phyloP scores from a whole-genome alignment of 1,140 invertebrate species.

The Drosophila saltans region DNA sequence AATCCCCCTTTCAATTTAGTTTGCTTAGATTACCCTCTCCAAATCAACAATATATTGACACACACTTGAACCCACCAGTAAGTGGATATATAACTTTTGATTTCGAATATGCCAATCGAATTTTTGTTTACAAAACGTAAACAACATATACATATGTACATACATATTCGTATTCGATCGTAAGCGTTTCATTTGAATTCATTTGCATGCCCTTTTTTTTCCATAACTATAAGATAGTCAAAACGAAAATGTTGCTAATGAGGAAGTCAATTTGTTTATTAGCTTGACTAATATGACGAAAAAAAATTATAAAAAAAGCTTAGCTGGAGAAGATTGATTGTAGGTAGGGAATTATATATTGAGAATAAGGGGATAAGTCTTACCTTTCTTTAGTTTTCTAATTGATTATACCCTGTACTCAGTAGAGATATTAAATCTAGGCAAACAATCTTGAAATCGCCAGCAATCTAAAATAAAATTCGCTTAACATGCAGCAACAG shows the following conservation, averaged over 20 bases:
- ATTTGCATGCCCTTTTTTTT: constrained; percentile 23
- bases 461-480: no score
- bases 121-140: constrained; percentile 23
- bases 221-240: neutral
- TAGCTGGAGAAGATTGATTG: neutral
- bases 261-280: neutral
- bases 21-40: constrained; percentile 23
- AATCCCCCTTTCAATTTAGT: constrained; percentile 35
- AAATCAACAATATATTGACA: constrained; percentile 35
- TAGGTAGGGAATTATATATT: no score
- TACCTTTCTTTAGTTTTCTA: no score
- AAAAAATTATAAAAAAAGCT: neutral
- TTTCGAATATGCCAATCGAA: constrained; percentile 36
- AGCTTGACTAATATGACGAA: neutral
- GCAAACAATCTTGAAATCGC: no score
- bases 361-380: no score
- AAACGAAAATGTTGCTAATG: neutral
- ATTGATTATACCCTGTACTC: no score
- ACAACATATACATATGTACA: neutral
- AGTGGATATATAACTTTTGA: neutral
- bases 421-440: no score
- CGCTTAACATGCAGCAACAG: no score
- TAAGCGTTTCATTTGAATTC: neutral
- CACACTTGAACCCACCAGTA: constrained; percentile 15
- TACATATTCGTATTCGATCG: no score